These are phyloP conservation scores for Sorex araneus DNA, from an alignment of 2,113 vertebrate genomes.

Conservation along the genomic window DNA sequence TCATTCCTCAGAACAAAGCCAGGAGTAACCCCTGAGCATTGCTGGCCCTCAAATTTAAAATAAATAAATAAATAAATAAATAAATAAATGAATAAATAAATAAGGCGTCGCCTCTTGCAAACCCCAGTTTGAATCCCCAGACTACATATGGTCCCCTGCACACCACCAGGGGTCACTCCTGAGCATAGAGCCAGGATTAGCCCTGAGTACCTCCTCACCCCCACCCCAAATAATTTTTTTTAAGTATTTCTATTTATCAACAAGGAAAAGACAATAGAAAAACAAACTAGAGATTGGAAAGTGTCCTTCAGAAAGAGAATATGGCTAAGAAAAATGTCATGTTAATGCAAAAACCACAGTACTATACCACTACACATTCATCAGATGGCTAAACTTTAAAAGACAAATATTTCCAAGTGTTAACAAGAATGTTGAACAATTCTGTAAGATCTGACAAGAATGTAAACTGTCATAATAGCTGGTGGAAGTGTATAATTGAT, in stretches of 20 bases:
- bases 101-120: too few relatives aligned
- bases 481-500: neutral
- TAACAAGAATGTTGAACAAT: neutral
- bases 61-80: too few relatives aligned
- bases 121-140: too few relatives aligned
- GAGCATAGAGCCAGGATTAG: too few relatives aligned
- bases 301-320: neutral
- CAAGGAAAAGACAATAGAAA: neutral
- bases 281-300: neutral
- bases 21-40: too few relatives aligned
- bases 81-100: too few relatives aligned
- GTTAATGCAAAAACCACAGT: neutral
- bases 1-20: too few relatives aligned
- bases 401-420: neutral
- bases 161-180: too few relatives aligned
- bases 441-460: neutral
- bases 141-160: too few relatives aligned
- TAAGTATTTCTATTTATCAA: neutral
- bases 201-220: too few relatives aligned
- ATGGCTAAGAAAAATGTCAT: neutral
- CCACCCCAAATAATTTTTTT: too few relatives aligned
- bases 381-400: neutral
- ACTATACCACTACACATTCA: neutral
- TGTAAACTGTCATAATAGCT: neutral
- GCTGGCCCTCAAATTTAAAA: too few relatives aligned